phyloP scores from a whole-genome alignment of 2,797 vertebrate genomes.

The Poeciliopsis turneri region DNA sequence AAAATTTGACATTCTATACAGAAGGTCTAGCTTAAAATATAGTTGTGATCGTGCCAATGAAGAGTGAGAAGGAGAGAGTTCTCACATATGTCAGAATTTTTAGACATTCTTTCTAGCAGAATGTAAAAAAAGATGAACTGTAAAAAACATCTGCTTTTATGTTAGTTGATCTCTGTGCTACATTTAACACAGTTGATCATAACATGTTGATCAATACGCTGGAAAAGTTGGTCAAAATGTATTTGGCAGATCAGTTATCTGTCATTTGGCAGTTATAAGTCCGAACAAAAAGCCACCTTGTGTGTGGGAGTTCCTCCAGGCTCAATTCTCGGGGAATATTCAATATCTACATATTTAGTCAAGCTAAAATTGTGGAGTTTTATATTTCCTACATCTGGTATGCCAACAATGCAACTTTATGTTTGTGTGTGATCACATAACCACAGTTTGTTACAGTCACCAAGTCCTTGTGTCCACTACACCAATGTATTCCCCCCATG shows the following conservation, averaged over 20 bases:
- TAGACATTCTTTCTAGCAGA: slow-evolving; percentile 6
- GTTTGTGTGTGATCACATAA: neutral
- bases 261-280: neutral
- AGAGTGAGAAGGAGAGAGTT: slow-evolving; percentile 19
- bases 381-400: neutral
- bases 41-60: slow-evolving; percentile 8
- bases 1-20: slow-evolving; percentile 31
- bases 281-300: neutral
- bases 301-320: neutral
- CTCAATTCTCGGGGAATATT: neutral
- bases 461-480: neutral
- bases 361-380: neutral
- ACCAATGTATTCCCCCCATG: neutral
- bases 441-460: neutral
- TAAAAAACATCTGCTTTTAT: neutral
- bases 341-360: neutral
- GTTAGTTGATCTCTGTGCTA: neutral
- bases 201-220: neutral
- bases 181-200: neutral
- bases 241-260: neutral
- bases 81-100: neutral
- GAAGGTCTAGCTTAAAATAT: neutral
- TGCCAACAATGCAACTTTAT: neutral
- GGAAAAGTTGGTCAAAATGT: neutral
- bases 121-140: slow-evolving; percentile 1